Percentiles rank a stretch among this genome's conserved stretches.
phyloP scores from a whole-genome alignment of 2,113 vertebrate species.

The Emydura subglobosa region DNA sequence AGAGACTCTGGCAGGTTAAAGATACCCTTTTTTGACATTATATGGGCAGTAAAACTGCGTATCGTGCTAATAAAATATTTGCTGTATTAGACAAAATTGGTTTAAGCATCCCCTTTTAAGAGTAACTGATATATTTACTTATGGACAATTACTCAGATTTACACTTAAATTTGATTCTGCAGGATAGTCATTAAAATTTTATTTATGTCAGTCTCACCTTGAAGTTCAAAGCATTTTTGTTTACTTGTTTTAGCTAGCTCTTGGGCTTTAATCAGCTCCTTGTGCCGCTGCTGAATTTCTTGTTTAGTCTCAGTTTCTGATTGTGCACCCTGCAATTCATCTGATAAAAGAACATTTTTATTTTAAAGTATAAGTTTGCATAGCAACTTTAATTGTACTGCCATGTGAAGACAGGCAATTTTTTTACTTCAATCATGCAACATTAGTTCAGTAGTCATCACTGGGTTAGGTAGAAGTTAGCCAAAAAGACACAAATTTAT shows the following conservation, averaged over 20 bases:
- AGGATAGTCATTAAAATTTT: conserved; percentile 39
- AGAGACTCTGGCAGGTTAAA: neutral
- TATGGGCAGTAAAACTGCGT: neutral
- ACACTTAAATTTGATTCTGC: neutral
- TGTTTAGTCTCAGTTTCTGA: conserved; percentile 93
- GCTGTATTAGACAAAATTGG: neutral
- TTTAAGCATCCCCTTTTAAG: neutral
- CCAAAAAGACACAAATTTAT: conserved; percentile 56
- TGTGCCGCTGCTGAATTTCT: conserved; percentile 93
- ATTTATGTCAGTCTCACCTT: conserved; percentile 86
- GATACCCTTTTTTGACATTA: neutral
- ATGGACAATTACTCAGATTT: neutral
- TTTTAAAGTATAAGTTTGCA: conserved; percentile 74
- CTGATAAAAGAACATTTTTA: conserved; percentile 83
- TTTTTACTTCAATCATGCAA: conserved; percentile 39
- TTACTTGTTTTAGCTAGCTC: conserved; percentile 95
- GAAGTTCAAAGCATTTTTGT: conserved; percentile 96
- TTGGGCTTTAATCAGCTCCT: conserved; percentile 94
- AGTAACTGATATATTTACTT: neutral
- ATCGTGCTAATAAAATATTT: neutral
- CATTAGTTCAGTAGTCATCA: conserved; percentile 60
- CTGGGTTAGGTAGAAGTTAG: conserved; percentile 72
- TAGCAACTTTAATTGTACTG: conserved; percentile 54
- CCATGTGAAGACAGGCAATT: neutral
- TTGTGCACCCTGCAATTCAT: conserved; percentile 89